These are phyloP conservation scores for Heliconius melpomene DNA, from an alignment of 1,140 invertebrate species.

Conservation along the genomic window DNA sequence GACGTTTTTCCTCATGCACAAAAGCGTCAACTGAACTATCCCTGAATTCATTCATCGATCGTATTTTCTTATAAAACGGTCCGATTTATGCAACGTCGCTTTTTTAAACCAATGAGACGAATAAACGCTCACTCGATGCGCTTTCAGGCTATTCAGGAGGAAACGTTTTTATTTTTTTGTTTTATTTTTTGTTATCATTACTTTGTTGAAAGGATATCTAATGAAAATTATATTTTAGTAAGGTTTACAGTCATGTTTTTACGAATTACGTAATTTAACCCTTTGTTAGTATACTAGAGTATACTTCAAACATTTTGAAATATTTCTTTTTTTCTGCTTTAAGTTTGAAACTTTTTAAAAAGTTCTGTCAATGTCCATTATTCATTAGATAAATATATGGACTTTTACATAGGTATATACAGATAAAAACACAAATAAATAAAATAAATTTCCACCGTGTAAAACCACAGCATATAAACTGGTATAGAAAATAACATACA, in stretches of 20 bases:
- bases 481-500: not conserved
- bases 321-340: too few relatives aligned
- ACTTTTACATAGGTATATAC: too few relatives aligned
- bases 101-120: slow-evolving; percentile 53
- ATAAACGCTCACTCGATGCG: slow-evolving; percentile 42
- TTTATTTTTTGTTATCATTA: slow-evolving; percentile 31
- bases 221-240: not conserved
- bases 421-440: too few relatives aligned
- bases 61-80: slow-evolving; percentile 47
- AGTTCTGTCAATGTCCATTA: too few relatives aligned
- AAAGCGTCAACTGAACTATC: not conserved
- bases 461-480: not conserved
- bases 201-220: slow-evolving; percentile 30
- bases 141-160: slow-evolving; percentile 30
- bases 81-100: slow-evolving; percentile 55
- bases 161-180: slow-evolving; percentile 25
- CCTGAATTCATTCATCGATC: slow-evolving; percentile 11
- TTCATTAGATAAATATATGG: too few relatives aligned
- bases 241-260: not conserved
- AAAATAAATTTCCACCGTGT: too few relatives aligned
- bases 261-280: too few relatives aligned
- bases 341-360: too few relatives aligned
- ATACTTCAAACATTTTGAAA: too few relatives aligned
- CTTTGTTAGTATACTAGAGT: too few relatives aligned
- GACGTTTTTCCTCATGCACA: not conserved